Conservation (phyloP, 2,797 vertebrate genomes). For the Micropoecilia bifurca region DNA sequence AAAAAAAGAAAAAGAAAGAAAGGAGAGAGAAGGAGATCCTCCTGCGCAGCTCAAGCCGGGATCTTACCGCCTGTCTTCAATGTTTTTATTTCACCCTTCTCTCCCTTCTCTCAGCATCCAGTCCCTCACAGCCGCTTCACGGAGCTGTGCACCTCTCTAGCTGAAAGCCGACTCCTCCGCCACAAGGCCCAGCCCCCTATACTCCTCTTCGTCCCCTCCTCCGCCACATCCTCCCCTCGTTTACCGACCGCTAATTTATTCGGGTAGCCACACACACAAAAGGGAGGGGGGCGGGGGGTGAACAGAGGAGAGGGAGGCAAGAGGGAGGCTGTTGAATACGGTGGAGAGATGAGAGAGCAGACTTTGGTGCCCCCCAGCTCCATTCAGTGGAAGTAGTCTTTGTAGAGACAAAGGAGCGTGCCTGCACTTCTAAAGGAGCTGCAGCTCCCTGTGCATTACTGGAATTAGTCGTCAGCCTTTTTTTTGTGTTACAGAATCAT, state of each 20-base stretch:
- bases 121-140: constrained; percentile 58
- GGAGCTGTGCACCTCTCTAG: constrained; percentile 72
- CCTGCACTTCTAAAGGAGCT: constrained; percentile 33
- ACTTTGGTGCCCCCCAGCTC: constrained; percentile 87
- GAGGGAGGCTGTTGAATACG: constrained; percentile 33
- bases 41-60: constrained; percentile 25
- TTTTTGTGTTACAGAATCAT: not conserved
- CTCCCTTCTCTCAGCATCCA: constrained; percentile 79
- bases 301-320: constrained; percentile 36
- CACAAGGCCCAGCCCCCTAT: constrained; percentile 74
- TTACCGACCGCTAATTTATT: constrained; percentile 80
- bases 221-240: constrained; percentile 39
- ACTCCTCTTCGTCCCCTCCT: constrained; percentile 31
- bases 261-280: constrained; percentile 80
- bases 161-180: constrained; percentile 77
- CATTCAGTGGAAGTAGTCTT: constrained; percentile 75
- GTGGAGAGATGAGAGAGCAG: constrained; percentile 62
- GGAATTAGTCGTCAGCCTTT: not conserved
- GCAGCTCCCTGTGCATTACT: not conserved
- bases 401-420: constrained; percentile 77
- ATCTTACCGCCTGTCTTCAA: constrained; percentile 20
- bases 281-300: constrained; percentile 38
- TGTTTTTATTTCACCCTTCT: constrained; percentile 36
- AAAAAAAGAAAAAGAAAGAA: not conserved
- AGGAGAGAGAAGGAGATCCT: constrained; percentile 15